These are phyloP conservation scores for Mungos mungo DNA, from an alignment of 2,113 vertebrate genomes.

Conservation along the genomic window DNA sequence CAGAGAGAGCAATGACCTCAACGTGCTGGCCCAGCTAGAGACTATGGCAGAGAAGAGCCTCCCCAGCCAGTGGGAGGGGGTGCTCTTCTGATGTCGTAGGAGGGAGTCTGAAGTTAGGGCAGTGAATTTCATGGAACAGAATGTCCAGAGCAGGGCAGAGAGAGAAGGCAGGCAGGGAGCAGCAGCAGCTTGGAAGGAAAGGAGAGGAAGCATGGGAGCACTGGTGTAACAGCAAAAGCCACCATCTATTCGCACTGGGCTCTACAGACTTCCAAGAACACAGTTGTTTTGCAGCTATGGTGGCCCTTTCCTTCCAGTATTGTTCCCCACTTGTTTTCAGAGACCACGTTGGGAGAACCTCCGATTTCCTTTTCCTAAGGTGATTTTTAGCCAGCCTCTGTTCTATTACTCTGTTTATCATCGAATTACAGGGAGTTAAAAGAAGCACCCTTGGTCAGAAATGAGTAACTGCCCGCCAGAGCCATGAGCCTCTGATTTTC, in stretches of 20 bases:
- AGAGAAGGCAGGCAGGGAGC: background rate
- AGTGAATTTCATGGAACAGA: conserved; percentile 49
- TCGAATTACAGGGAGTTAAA: background rate
- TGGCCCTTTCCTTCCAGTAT: background rate
- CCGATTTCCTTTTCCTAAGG: background rate
- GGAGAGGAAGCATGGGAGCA: background rate
- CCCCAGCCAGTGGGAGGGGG: conserved; percentile 65
- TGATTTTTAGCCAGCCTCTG: background rate
- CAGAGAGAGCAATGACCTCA: conserved; percentile 68
- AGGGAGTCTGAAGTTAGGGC: conserved; percentile 6
- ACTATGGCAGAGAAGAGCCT: conserved; percentile 37
- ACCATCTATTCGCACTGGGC: background rate
- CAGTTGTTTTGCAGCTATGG: too few relatives aligned
- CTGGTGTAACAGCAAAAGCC: background rate
- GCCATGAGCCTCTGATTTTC: background rate
- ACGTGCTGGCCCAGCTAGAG: background rate
- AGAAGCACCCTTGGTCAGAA: background rate
- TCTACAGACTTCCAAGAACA: background rate
- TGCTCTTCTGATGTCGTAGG: background rate
- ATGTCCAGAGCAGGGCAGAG: conserved; percentile 52
- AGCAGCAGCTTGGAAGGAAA: background rate
- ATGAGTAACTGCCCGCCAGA: background rate
- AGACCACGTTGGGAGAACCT: background rate
- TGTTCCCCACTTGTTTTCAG: background rate
- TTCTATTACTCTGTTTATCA: background rate